Percentiles rank a stretch among this genome's conserved stretches.
phyloP scores from a whole-genome alignment of 2,888 invertebrate species.

The Lasioglossum leucozonium region DNA sequence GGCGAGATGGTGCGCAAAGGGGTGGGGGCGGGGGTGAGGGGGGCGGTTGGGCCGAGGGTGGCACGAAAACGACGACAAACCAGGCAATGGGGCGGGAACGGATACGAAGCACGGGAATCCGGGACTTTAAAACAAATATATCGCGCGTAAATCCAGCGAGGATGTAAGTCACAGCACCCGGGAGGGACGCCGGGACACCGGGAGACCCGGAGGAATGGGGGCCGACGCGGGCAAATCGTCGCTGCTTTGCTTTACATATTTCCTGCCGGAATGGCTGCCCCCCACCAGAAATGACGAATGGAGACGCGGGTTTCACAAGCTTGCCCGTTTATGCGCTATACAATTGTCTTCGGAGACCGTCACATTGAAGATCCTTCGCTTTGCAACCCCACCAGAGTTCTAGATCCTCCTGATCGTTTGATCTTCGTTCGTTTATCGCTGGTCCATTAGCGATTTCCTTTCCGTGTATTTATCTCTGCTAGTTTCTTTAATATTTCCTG shows the following conservation, averaged over 20 bases:
- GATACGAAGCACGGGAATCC: constrained; percentile 66
- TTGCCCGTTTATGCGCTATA: neutral
- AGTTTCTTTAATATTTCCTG: too few species aligned
- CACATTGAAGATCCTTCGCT: too few species aligned
- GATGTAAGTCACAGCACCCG: constrained; percentile 73
- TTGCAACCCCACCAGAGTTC: too few species aligned
- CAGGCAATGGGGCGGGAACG: constrained; percentile 56
- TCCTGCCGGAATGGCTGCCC: constrained; percentile 70
- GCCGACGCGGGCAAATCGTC: constrained; percentile 79
- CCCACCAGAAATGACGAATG: constrained; percentile 39
- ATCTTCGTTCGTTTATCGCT: too few species aligned
- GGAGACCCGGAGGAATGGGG: constrained; percentile 52
- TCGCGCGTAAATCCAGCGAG: constrained; percentile 82
- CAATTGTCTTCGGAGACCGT: neutral
- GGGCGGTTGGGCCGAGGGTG: constrained; percentile 22
- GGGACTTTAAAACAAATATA: constrained; percentile 84
- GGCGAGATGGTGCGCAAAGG: constrained; percentile 43
- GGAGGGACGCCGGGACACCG: constrained; percentile 48
- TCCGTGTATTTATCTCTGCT: too few species aligned
- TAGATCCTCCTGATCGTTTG: too few species aligned
- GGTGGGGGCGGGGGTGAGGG: constrained; percentile 39
- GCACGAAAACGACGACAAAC: constrained; percentile 64
- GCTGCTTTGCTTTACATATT: constrained; percentile 82
- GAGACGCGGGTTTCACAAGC: neutral
- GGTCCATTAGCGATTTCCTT: too few species aligned